phyloP scores from a whole-genome alignment of 2,797 vertebrate species.

The Myripristis jacobus region DNA sequence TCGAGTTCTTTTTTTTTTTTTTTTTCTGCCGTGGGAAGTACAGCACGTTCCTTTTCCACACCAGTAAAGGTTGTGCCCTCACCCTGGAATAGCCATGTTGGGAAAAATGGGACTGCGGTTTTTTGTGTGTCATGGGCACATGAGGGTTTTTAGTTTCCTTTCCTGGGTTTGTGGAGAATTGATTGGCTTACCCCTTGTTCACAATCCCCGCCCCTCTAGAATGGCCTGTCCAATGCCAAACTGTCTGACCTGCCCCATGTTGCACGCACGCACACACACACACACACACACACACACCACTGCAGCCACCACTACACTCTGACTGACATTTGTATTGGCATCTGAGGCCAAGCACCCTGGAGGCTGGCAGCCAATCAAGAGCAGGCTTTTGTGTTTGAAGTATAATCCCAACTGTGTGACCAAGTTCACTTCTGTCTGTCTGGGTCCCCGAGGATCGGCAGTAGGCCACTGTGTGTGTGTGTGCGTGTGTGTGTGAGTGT shows the following conservation, averaged over 20 bases:
- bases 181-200: constrained; percentile 12
- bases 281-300: too few species aligned
- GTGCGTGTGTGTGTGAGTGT: background rate
- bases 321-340: constrained; percentile 48
- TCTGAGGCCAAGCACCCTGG: constrained; percentile 36
- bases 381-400: constrained; percentile 58
- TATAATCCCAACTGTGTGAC: constrained; percentile 47
- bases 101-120: constrained; percentile 16
- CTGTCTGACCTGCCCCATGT: background rate
- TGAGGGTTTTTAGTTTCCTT: background rate
- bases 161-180: background rate
- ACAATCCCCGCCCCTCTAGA: background rate
- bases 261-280: too few species aligned
- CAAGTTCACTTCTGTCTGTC: constrained; percentile 29
- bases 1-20: constrained; percentile 27
- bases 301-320: background rate
- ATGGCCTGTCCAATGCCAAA: constrained; percentile 5
- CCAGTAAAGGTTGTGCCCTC: constrained; percentile 62
- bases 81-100: constrained; percentile 31
- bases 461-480: background rate
- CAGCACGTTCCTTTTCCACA: constrained; percentile 60
- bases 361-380: constrained; percentile 54
- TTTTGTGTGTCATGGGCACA: background rate
- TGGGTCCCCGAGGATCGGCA: constrained; percentile 13
- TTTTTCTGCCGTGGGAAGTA: constrained; percentile 65